Evolutionary conservation across 2,797 vertebrate species (phyloP).

Genomic region (Yasuhikotakia modesta): DNA sequence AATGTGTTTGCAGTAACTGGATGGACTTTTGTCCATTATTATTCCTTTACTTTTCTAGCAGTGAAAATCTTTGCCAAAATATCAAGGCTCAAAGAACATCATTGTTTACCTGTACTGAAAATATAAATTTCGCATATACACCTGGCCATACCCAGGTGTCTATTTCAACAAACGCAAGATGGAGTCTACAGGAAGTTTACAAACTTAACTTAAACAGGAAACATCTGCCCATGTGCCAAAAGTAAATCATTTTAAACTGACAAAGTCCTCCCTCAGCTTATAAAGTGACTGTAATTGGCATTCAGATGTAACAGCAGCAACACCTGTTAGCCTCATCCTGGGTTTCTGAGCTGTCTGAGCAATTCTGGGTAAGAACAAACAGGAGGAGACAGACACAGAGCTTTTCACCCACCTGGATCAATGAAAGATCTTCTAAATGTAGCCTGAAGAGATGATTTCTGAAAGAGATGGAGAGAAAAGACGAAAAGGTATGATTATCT

Average conservation of each 20-base stretch:
- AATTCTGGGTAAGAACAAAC: conserved; percentile 33
- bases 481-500: conserved; percentile 44
- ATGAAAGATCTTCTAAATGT: conserved; percentile 89
- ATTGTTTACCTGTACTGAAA: not conserved
- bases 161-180: conserved; percentile 14
- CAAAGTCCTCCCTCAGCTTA: conserved; percentile 1
- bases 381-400: conserved; percentile 7
- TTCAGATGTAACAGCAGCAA: conserved; percentile 30
- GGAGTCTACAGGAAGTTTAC: conserved; percentile 29
- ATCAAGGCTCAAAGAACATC: not conserved
- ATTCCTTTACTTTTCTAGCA: no score
- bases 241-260: conserved; percentile 15
- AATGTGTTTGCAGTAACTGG: no score
- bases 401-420: conserved; percentile 89
- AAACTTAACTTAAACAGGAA: conserved; percentile 17
- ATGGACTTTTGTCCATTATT: no score
- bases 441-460: conserved; percentile 98
- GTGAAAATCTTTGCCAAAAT: no score
- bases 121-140: not conserved
- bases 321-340: conserved; percentile 37
- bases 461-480: conserved; percentile 57
- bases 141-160: not conserved
- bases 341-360: conserved; percentile 18
- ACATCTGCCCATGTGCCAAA: conserved; percentile 24
- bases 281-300: conserved; percentile 26